Base-by-base conservation (phyloP, 2,888 invertebrate species). In the Drosophila percnosoma region DNA sequence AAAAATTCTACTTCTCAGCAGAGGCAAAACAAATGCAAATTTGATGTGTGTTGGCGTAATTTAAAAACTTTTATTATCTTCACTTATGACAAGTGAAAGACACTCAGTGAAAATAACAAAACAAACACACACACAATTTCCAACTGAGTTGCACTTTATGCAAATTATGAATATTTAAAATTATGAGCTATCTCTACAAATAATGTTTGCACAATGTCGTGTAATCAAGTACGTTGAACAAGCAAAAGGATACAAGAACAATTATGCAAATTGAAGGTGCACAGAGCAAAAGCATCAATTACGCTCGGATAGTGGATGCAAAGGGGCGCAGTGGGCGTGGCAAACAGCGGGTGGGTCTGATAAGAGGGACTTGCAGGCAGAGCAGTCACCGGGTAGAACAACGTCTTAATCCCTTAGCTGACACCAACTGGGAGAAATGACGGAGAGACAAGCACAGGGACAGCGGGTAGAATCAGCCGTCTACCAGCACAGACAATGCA, bases 11-110 rank as follows among this genome's bases (percentile, higher is more conserved):
- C 68, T 64, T 79, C 64, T 68, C 64, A 68, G 68, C 63, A 65
- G 49, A 36, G 49, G 36, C 62, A 51, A 74, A 61, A 66, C 49
- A 66, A 45, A 61, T 51, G 29, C 49, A 34, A 52, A 68, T 38
- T 42, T 61, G 33, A 7, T 53, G 13, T 40, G 52, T 48, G 34
- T 7, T 36, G 21, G 60, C 53, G 73, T 87, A 85, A 87, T 87
- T 87, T 89, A 83, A 89, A 87, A 87, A 87, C 70, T 87, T 87
- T 88, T 86, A 70, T 70, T 78, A 87, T 78, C 75, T 73, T 57
- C 48, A 42, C 51, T 59, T 61, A 63, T 61, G 59, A 77, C 66
- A 73, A 55, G 64, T 67, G 64, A 48, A 40, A 62, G 38, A 55
- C 45, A 64, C 24, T 29, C n/a, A n/a, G n/a, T 11, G n/a, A 40